A percentile compares a stretch with the other conserved stretches of the same genome.
Conservation (phyloP, 2,888 invertebrate species). For the Microctonus hyperodae region DNA sequence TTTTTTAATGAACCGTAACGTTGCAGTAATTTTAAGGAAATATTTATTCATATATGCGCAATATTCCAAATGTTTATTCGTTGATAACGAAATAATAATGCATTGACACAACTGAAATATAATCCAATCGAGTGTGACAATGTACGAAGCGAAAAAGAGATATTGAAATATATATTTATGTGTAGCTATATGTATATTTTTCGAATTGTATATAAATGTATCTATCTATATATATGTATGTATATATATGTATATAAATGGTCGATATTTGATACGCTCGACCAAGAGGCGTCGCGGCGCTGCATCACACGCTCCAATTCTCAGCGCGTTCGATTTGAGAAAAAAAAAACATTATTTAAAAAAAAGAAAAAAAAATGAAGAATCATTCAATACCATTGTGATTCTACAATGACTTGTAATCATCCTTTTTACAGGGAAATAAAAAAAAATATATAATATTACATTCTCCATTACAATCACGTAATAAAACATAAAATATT, state of each 20-base stretch:
- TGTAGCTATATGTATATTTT: neutral
- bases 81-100: neutral
- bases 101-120: constrained; percentile 6
- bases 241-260: constrained; percentile 8
- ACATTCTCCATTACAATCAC: too few relatives aligned
- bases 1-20: constrained; percentile 8
- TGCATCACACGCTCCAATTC: constrained; percentile 39
- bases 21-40: neutral
- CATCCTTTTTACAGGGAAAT: neutral
- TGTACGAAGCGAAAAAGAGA: neutral
- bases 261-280: neutral
- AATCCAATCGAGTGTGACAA: constrained; percentile 18
- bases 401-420: neutral
- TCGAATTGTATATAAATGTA: too few relatives aligned
- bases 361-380: neutral
- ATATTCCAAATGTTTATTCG: too few relatives aligned
- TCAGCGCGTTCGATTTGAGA: constrained; percentile 23
- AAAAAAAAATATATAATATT: too few relatives aligned
- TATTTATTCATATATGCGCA: too few relatives aligned
- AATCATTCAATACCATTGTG: neutral
- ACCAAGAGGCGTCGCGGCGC: constrained; percentile 30
- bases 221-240: neutral
- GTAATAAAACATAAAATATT: neutral
- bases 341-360: neutral
- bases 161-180: neutral